phyloP scores from a whole-genome alignment of 2,113 vertebrate genomes.

The Pseudopodoces humilis region DNA sequence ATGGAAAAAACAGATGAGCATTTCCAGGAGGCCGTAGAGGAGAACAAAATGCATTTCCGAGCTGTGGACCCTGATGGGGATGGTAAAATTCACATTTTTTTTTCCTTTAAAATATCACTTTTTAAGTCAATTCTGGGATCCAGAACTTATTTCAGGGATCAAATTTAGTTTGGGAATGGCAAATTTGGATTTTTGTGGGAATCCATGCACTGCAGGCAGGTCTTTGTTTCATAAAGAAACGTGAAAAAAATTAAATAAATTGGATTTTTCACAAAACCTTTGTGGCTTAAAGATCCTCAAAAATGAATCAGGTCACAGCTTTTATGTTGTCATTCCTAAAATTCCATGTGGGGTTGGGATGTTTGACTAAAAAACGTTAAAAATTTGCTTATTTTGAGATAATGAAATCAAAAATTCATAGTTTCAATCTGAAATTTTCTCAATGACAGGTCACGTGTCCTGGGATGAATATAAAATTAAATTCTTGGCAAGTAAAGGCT shows the following conservation, averaged over 20 bases:
- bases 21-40: conserved; percentile 78
- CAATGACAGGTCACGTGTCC: conserved; percentile 81
- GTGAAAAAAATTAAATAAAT: not conserved
- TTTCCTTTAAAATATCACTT: too few species aligned
- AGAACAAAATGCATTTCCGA: conserved; percentile 90
- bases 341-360: not conserved
- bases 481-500: conserved; percentile 94
- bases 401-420: fast-evolving
- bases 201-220: not conserved
- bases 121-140: fast-evolving
- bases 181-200: fast-evolving
- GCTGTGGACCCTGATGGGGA: conserved; percentile 92
- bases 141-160: not conserved
- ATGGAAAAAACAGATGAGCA: not conserved
- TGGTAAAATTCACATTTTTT: conserved; percentile 72
- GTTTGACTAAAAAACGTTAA: fast-evolving
- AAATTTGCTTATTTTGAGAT: not conserved
- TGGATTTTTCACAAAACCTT: not conserved
- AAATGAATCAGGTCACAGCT: not conserved
- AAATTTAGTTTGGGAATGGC: fast-evolving
- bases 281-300: not conserved
- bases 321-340: not conserved
- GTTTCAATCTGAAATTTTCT: not conserved
- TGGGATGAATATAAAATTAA: conserved; percentile 96
- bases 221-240: not conserved